A percentile compares a stretch with the other conserved stretches of the same genome.
These are phyloP conservation scores for Menidia beryllina DNA, from an alignment of 2,113 vertebrate species.

Conservation along the genomic window DNA sequence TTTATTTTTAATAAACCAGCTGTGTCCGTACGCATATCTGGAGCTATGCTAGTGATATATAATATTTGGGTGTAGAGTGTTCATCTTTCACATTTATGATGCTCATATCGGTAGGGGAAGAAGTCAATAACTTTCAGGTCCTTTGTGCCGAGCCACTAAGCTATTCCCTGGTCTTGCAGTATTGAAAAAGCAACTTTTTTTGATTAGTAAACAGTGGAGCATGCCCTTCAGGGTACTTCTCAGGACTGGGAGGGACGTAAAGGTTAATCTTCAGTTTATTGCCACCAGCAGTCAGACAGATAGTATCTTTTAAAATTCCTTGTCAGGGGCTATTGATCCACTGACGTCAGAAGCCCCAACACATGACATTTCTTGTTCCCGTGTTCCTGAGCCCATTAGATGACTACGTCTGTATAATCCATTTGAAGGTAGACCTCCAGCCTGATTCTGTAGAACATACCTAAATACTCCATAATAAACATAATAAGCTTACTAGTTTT, in stretches of 20 bases:
- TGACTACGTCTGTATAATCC: constrained; percentile 61
- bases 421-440: constrained; percentile 33
- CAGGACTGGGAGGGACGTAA: constrained; percentile 72
- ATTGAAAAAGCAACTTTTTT: constrained; percentile 81
- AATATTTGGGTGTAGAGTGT: constrained; percentile 60
- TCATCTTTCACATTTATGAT: constrained; percentile 81
- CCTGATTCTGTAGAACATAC: constrained; percentile 29
- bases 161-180: constrained; percentile 57
- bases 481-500: constrained; percentile 31
- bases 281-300: constrained; percentile 82
- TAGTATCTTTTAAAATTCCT: constrained; percentile 82
- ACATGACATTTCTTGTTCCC: constrained; percentile 80
- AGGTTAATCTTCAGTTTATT: constrained; percentile 85
- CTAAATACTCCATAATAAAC: constrained; percentile 39
- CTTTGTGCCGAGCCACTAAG: constrained; percentile 65
- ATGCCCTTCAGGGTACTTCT: constrained; percentile 81
- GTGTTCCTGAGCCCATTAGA: constrained; percentile 63
- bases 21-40: constrained; percentile 58
- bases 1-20: constrained; percentile 79
- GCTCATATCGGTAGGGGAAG: constrained; percentile 73
- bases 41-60: constrained; percentile 60
- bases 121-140: constrained; percentile 80
- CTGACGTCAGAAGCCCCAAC: constrained; percentile 73
- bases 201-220: constrained; percentile 79
- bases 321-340: constrained; percentile 78